Percentiles rank a stretch among this genome's conserved stretches.
Conservation (phyloP, 2,888 invertebrate species). For the Plebejus argus region DNA sequence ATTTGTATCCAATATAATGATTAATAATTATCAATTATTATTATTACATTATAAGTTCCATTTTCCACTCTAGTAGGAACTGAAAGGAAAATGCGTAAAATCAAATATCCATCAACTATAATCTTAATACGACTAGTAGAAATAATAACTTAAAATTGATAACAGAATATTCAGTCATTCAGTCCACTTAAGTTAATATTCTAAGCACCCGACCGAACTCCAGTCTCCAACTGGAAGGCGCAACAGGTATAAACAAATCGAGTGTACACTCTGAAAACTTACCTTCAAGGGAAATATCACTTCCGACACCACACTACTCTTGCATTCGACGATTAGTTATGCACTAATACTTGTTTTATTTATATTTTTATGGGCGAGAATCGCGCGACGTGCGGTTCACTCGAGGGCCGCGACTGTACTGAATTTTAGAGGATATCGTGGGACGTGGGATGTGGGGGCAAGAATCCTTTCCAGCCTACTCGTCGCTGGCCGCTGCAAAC, state of each 20-base stretch:
- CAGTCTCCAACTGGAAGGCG: background rate
- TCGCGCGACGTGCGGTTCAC: constrained; percentile 42
- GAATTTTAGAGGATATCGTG: constrained; percentile 46
- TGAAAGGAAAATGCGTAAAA: background rate
- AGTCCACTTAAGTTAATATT: background rate
- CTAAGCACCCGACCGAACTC: background rate
- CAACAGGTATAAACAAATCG: constrained; percentile 27
- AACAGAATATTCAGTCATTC: constrained; percentile 11
- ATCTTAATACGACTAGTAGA: background rate
- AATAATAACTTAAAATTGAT: background rate
- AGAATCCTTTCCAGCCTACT: constrained; percentile 45
- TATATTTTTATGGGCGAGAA: constrained; percentile 8
- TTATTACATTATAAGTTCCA: no score
- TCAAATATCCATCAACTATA: background rate
- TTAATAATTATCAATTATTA: no score
- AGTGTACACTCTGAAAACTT: background rate
- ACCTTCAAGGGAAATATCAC: constrained; percentile 1
- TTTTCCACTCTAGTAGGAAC: background rate
- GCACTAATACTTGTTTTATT: background rate
- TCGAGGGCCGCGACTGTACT: constrained; percentile 44
- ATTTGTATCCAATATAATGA: background rate
- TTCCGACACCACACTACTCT: background rate
- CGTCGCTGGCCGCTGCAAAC: constrained; percentile 34
- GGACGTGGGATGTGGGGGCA: constrained; percentile 44
- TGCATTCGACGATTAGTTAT: background rate